phyloP scores from a whole-genome alignment of 2,797 vertebrate genomes.

The Ptychadena robeensis region DNA sequence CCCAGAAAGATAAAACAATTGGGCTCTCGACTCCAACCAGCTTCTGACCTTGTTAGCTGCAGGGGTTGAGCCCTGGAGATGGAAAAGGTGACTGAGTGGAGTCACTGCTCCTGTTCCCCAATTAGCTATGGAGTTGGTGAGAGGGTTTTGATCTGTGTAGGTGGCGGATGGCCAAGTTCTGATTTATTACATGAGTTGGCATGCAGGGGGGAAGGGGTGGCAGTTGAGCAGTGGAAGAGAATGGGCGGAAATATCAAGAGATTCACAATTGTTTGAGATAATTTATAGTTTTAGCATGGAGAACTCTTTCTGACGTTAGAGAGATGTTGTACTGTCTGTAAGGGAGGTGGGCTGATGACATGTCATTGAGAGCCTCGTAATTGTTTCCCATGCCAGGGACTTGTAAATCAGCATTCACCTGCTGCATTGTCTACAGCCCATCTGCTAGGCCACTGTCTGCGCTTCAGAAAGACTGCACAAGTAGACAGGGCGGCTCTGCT shows the following conservation, averaged over 20 bases:
- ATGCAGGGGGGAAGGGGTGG: slow-evolving; percentile 18
- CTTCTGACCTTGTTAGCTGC: slow-evolving; percentile 65
- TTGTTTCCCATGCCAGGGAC: slow-evolving; percentile 43
- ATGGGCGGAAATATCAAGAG: slow-evolving; percentile 32
- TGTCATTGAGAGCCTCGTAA: slow-evolving; percentile 21
- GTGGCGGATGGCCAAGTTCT: slow-evolving; percentile 60
- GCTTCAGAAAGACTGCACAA: slow-evolving; percentile 4
- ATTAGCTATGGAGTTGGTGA: slow-evolving; percentile 62
- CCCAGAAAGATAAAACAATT: slow-evolving; percentile 78
- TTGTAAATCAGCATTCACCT: slow-evolving; percentile 51
- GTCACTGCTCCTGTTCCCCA: slow-evolving; percentile 59
- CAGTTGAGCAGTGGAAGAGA: slow-evolving; percentile 21
- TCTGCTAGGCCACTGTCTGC: slow-evolving; percentile 43
- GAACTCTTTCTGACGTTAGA: not conserved
- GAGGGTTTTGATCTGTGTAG: slow-evolving; percentile 52
- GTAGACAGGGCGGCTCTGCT: slow-evolving; percentile 51
- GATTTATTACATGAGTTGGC: slow-evolving; percentile 61
- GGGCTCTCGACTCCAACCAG: slow-evolving; percentile 68
- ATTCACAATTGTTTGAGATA: not conserved
- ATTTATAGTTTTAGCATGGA: not conserved
- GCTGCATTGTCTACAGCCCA: slow-evolving; percentile 53
- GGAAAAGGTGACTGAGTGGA: slow-evolving; percentile 47
- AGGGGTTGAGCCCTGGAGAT: slow-evolving; percentile 35
- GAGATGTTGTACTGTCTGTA: not conserved
- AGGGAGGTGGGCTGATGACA: not conserved